Evolutionary conservation across 2,113 vertebrate species (phyloP).

Genomic region (Athene noctua): DNA sequence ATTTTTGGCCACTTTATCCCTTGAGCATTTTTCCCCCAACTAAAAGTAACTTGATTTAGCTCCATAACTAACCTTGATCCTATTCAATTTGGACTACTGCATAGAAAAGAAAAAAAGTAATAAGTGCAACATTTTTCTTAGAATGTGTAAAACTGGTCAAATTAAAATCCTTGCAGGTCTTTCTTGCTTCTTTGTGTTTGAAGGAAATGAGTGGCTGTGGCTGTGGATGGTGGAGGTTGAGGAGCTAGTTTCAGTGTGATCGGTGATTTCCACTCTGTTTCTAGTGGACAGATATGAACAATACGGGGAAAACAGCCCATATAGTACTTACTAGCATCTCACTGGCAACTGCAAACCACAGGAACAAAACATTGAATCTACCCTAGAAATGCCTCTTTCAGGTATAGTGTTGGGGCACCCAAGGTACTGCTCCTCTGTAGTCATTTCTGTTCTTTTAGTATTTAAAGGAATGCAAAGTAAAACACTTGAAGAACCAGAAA

Average conservation of each 20-base stretch:
- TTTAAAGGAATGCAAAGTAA: background rate
- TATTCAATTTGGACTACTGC: background rate
- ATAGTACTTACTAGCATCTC: background rate
- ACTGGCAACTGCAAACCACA: background rate
- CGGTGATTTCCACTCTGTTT: background rate
- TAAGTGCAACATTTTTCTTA: background rate
- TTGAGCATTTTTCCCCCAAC: background rate
- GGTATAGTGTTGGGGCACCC: background rate
- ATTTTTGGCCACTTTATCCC: background rate
- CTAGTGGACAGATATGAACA: background rate
- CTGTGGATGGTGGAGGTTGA: background rate
- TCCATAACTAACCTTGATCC: background rate
- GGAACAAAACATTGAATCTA: background rate
- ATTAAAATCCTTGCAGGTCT: background rate
- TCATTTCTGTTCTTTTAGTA: background rate
- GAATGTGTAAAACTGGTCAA: background rate
- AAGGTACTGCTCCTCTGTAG: background rate
- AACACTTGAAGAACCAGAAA: background rate
- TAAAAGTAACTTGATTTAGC: background rate
- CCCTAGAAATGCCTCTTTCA: background rate
- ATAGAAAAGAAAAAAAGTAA: background rate
- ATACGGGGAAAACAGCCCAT: background rate
- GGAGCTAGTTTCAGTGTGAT: background rate
- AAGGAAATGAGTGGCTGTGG: background rate
- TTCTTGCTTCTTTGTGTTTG: constrained; percentile 35